Evolutionary conservation across 2,797 vertebrate species (phyloP).

Genomic region (Chloroceryle inda): DNA sequence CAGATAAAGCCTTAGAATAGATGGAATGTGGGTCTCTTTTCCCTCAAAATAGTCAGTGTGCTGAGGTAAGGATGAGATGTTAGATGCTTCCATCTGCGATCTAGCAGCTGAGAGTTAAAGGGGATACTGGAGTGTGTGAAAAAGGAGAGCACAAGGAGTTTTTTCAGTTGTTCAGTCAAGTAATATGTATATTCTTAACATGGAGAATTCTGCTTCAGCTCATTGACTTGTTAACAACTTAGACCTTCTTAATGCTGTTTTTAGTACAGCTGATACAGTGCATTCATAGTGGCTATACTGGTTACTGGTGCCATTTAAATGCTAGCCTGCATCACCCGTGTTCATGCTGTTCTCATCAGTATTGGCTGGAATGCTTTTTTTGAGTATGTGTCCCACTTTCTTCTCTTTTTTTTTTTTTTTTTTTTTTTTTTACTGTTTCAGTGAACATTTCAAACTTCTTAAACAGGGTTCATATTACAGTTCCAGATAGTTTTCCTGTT

Average conservation of each 20-base stretch:
- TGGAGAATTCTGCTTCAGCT: background rate
- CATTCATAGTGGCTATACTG: rapidly evolving
- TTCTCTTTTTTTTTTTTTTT: no score
- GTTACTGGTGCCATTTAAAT: background rate
- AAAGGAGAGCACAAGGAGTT: background rate
- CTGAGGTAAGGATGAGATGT: conserved; percentile 25
- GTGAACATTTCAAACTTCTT: conserved; percentile 31
- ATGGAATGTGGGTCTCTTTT: background rate
- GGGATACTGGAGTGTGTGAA: background rate
- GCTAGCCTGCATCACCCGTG: background rate
- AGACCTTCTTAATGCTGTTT: background rate
- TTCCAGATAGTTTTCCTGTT: conserved; percentile 16
- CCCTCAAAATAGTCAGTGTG: background rate
- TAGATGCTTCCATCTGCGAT: background rate
- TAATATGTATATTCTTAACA: background rate
- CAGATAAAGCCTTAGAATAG: conserved; percentile 25
- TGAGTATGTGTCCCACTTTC: background rate
- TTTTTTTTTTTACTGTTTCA: background rate
- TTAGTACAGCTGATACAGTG: background rate
- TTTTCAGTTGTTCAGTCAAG: background rate
- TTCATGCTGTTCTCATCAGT: background rate
- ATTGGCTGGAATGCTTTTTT: background rate
- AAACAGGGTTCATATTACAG: conserved; percentile 17
- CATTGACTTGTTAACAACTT: background rate
- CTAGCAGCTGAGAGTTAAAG: background rate